A percentile compares a stretch with the other conserved stretches of the same genome.
Conservation (phyloP, 2,888 invertebrate genomes). For the Sinotaia quadrata region DNA sequence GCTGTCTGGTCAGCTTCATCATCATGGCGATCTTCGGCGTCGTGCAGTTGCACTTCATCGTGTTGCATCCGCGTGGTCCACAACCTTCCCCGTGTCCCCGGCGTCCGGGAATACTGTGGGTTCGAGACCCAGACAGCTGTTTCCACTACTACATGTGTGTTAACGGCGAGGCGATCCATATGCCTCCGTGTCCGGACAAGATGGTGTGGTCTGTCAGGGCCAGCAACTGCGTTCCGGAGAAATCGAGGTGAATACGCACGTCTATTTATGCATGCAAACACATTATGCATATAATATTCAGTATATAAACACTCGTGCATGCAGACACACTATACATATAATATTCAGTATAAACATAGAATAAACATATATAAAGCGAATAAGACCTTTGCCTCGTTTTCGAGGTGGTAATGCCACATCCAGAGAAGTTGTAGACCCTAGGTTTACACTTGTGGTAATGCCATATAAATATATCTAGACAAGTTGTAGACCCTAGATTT, state of each 20-base stretch:
- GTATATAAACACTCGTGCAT: no score
- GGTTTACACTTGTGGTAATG: no score
- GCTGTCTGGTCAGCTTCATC: conserved; percentile 11
- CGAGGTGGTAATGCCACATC: conserved; percentile 13
- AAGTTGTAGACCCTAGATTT: no score
- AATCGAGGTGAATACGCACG: conserved; percentile 24
- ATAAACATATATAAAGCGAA: no score
- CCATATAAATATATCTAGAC: no score
- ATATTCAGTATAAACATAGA: no score
- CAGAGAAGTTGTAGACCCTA: no score
- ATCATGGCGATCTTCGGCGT: conserved; percentile 17
- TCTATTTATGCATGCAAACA: conserved; percentile 5
- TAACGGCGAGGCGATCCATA: conserved; percentile 31
- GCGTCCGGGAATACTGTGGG: conserved; percentile 24
- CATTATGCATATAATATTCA: no score
- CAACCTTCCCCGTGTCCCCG: not conserved
- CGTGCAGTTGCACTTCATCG: conserved; percentile 25
- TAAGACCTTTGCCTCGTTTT: no score
- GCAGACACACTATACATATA: no score
- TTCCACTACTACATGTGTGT: conserved; percentile 35
- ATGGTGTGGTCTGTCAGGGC: conserved; percentile 36
- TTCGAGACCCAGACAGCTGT: conserved; percentile 36
- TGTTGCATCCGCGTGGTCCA: conserved; percentile 13
- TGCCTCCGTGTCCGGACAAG: conserved; percentile 32
- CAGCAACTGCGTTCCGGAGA: conserved; percentile 32